Evolutionary conservation across 1,140 invertebrate genomes (phyloP).

Genomic region (Coptotermes formosanus): DNA sequence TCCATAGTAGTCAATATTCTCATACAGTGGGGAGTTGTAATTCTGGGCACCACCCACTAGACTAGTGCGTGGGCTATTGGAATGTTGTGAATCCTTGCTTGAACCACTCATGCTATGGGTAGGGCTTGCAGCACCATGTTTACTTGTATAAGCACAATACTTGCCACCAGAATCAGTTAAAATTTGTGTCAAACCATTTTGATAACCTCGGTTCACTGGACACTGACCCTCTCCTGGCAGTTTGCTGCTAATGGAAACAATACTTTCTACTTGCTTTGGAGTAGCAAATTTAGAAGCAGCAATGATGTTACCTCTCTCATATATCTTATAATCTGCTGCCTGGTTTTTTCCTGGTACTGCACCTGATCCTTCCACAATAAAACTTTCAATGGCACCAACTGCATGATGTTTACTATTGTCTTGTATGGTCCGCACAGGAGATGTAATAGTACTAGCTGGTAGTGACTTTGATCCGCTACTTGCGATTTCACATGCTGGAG

Average conservation of each 20-base stretch:
- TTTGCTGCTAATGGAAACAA: conserved; percentile 39
- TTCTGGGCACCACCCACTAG: conserved; percentile 44
- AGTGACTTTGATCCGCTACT: conserved; percentile 31
- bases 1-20: conserved; percentile 77
- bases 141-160: conserved; percentile 39
- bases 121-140: conserved; percentile 38
- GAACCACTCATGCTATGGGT: conserved; percentile 53
- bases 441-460: conserved; percentile 31
- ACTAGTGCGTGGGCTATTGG: conserved; percentile 61
- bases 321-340: conserved; percentile 57
- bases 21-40: conserved; percentile 66
- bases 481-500: not conserved
- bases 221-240: not conserved
- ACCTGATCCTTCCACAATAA: conserved; percentile 47
- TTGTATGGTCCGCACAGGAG: conserved; percentile 25
- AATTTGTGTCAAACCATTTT: conserved; percentile 5
- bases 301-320: conserved; percentile 64
- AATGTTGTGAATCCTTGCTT: conserved; percentile 52
- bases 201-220: conserved; percentile 19
- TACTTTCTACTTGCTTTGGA: conserved; percentile 66
- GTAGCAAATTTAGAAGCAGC: conserved; percentile 74
- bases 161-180: conserved; percentile 20
- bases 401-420: conserved; percentile 43
- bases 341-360: conserved; percentile 36
- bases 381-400: conserved; percentile 55